phyloP scores from a whole-genome alignment of 2,888 invertebrate species.

The Nemotelus pantherinus region DNA sequence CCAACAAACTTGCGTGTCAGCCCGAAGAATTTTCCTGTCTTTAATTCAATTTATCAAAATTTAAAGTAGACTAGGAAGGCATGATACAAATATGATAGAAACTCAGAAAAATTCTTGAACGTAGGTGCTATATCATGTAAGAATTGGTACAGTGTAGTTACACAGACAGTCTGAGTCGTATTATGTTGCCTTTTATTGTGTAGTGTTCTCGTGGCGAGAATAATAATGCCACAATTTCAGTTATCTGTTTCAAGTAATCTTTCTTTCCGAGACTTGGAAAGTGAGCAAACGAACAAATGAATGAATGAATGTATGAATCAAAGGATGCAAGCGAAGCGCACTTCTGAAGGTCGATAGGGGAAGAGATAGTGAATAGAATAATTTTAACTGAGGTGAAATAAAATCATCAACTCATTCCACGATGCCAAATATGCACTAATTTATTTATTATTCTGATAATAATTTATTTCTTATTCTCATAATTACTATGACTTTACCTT shows the following conservation, averaged over 20 bases:
- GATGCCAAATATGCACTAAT: background rate
- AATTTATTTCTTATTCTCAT: background rate
- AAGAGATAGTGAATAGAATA: background rate
- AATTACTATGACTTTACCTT: background rate
- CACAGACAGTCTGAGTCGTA: background rate
- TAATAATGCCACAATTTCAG: constrained; percentile 45
- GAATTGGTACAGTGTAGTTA: background rate
- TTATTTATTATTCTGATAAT: background rate
- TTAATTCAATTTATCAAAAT: constrained; percentile 35
- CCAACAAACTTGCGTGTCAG: background rate
- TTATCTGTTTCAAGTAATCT: constrained; percentile 46
- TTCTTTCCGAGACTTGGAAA: constrained; percentile 1
- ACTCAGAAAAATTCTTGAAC: constrained; percentile 28
- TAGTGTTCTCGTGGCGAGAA: constrained; percentile 38
- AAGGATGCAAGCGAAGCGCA: background rate
- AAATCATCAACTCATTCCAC: background rate
- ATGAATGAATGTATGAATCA: constrained; percentile 17
- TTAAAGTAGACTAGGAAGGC: background rate
- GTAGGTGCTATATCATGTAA: background rate
- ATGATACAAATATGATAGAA: background rate
- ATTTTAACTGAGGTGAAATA: background rate
- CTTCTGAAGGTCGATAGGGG: too few relatives aligned
- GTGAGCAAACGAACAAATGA: background rate
- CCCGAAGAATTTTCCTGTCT: background rate
- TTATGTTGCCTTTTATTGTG: constrained; percentile 30